These are phyloP conservation scores for Lymantria dispar DNA, from an alignment of 2,888 invertebrate genomes.

Conservation along the genomic window DNA sequence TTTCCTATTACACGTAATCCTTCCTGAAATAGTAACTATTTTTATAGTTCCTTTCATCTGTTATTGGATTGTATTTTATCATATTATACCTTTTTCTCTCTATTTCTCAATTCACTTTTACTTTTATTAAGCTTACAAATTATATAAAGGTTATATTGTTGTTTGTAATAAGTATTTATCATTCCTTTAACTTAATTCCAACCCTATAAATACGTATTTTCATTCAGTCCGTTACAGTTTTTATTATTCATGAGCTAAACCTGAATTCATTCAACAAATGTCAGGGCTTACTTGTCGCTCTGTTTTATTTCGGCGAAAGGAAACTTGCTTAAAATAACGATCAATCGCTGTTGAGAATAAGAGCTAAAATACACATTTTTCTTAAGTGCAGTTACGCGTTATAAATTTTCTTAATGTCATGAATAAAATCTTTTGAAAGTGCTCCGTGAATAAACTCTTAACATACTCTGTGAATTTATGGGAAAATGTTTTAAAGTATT, in stretches of 20 bases:
- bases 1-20: constrained; percentile 20
- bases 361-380: not conserved
- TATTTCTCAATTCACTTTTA: constrained; percentile 4
- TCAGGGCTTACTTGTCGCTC: not conserved
- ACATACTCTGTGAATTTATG: constrained; percentile 3
- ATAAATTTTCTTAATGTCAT: not conserved
- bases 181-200: not conserved
- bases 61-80: constrained; percentile 18
- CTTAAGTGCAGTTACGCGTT: not conserved
- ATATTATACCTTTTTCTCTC: constrained; percentile 19
- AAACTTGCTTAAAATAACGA: not conserved
- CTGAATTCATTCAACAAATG: not conserved
- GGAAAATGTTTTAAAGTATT: no score
- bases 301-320: not conserved
- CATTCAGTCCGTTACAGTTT: not conserved
- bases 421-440: not conserved
- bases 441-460: not conserved
- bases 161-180: not conserved
- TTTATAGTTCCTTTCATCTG: constrained; percentile 5
- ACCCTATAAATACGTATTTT: not conserved
- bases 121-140: not conserved
- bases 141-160: not conserved
- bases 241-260: constrained; percentile 3
- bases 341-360: not conserved
- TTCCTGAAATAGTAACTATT: constrained; percentile 11